phyloP scores from a whole-genome alignment of 2,797 vertebrate genomes.

The Cuniculus paca region DNA sequence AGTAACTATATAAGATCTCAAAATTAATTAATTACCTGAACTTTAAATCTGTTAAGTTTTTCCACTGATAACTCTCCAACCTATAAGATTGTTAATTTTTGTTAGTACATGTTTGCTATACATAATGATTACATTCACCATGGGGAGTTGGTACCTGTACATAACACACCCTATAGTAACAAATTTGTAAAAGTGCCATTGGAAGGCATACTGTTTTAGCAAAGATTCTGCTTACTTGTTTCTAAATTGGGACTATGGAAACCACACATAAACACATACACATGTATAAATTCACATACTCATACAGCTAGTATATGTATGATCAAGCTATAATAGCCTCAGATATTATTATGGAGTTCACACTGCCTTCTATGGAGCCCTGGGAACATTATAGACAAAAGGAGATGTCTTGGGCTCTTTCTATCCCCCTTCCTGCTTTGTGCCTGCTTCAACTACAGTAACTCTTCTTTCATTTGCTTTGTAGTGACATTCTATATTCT shows the following conservation, averaged over 20 bases:
- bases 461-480: background rate
- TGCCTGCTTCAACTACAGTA: background rate
- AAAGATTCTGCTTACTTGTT: background rate
- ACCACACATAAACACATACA: background rate
- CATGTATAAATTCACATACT: no score
- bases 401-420: background rate
- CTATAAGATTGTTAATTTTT: background rate
- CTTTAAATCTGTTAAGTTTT: slow-evolving; percentile 53
- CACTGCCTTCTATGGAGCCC: background rate
- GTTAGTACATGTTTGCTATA: background rate
- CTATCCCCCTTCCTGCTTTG: background rate
- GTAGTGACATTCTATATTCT: background rate
- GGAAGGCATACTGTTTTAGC: background rate
- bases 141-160: background rate
- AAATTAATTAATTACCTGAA: slow-evolving; percentile 1
- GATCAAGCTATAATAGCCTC: background rate
- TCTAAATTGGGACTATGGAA: background rate
- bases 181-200: background rate
- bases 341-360: background rate
- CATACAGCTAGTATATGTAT: background rate
- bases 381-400: background rate
- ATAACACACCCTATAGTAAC: background rate
- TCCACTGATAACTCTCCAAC: slow-evolving; percentile 31
- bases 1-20: background rate
- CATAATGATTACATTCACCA: background rate